phyloP scores from a whole-genome alignment of 2,888 invertebrate genomes.

The Tanaodytes sp. region DNA sequence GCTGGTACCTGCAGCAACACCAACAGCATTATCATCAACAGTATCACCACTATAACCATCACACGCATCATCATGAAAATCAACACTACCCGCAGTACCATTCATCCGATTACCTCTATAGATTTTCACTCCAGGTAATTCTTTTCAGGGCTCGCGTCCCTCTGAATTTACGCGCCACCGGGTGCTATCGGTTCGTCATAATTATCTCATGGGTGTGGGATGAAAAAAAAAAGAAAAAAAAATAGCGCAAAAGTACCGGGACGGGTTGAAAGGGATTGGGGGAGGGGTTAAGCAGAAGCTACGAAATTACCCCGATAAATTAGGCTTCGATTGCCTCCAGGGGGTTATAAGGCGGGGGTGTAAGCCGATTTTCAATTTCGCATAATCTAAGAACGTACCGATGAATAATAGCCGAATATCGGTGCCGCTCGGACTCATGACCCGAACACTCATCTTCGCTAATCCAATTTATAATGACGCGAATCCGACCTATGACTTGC shows the following conservation, averaged over 20 bases:
- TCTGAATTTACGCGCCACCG: slow-evolving; percentile 20
- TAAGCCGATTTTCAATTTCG: slow-evolving; percentile 54
- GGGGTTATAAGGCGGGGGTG: slow-evolving; percentile 17
- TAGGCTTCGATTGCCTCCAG: slow-evolving; percentile 4
- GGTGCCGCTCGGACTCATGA: slow-evolving; percentile 37
- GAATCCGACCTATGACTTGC: slow-evolving; percentile 47
- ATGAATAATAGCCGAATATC: slow-evolving; percentile 54
- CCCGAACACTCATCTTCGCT: slow-evolving; percentile 51
- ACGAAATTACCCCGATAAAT: slow-evolving; percentile 34
- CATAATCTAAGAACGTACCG: slow-evolving; percentile 49
- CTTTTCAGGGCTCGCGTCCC: slow-evolving; percentile 8
- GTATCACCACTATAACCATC: slow-evolving; percentile 61
- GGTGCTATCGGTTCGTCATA: slow-evolving; percentile 17
- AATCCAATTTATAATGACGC: slow-evolving; percentile 55
- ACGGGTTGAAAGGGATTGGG: no score
- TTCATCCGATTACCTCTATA: slow-evolving; percentile 70
- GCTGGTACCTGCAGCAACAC: slow-evolving; percentile 65
- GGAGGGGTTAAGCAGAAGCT: neutral
- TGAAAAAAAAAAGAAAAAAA: no score
- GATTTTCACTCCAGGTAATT: slow-evolving; percentile 71
- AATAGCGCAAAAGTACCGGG: no score
- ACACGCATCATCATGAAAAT: slow-evolving; percentile 62
- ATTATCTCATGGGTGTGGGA: neutral
- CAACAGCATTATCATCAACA: slow-evolving; percentile 58
- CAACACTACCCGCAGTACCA: slow-evolving; percentile 67